phyloP scores from a whole-genome alignment of 2,888 invertebrate genomes.

The Dasypogon diadema region DNA sequence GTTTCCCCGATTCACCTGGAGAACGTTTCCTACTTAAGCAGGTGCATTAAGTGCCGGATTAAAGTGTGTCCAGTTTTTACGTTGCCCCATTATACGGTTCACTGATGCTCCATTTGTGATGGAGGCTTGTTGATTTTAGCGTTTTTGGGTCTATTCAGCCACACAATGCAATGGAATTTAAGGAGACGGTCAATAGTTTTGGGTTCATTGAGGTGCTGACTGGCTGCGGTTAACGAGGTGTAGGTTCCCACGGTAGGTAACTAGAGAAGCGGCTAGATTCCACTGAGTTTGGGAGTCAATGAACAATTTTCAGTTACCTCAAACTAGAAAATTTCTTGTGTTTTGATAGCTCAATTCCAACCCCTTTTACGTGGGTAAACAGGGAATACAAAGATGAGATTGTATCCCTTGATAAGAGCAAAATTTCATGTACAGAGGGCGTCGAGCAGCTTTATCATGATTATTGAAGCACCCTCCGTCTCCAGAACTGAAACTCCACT shows the following conservation, averaged over 20 bases:
- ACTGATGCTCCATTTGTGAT: slow-evolving; percentile 9
- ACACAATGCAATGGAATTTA: slow-evolving; percentile 21
- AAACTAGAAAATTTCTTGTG: too few relatives aligned
- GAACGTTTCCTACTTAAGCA: slow-evolving; percentile 49
- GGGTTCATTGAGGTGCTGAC: slow-evolving; percentile 28
- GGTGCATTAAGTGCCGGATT: slow-evolving; percentile 54
- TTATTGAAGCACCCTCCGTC: slow-evolving; percentile 38
- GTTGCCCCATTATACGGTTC: slow-evolving; percentile 22
- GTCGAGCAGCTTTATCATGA: slow-evolving; percentile 30
- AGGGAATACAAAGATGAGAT: too few relatives aligned
- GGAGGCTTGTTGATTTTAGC: slow-evolving; percentile 13
- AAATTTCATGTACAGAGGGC: neutral
- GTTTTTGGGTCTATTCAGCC: slow-evolving; percentile 18
- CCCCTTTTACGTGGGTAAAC: too few relatives aligned
- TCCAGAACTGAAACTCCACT: neutral
- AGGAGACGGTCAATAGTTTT: neutral
- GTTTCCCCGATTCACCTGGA: slow-evolving; percentile 41
- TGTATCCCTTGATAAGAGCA: neutral
- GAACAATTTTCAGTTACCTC: too few relatives aligned
- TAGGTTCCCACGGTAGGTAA: neutral
- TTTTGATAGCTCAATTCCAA: too few relatives aligned
- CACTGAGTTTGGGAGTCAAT: too few relatives aligned
- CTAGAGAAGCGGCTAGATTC: too few relatives aligned
- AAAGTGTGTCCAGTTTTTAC: slow-evolving; percentile 47
- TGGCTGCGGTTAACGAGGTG: slow-evolving; percentile 3